Evolutionary conservation across 2,888 invertebrate species (phyloP).

Genomic region (Thereva unica): DNA sequence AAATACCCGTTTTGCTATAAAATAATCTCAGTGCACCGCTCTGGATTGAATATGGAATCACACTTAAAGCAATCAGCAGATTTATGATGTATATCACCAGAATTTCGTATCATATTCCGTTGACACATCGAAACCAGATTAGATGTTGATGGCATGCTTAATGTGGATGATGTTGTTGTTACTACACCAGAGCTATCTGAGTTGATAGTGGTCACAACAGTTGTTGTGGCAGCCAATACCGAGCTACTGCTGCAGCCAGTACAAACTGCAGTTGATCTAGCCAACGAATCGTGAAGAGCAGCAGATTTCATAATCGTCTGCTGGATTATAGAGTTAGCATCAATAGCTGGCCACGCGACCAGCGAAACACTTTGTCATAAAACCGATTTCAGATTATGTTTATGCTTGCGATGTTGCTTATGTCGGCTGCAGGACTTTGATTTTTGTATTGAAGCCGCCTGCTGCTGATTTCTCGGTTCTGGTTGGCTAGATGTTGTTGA

Average conservation of each 20-base stretch:
- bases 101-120: slow-evolving; percentile 18
- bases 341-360: slow-evolving; percentile 60
- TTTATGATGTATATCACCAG: slow-evolving; percentile 22
- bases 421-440: slow-evolving; percentile 15
- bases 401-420: slow-evolving; percentile 42
- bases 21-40: slow-evolving; percentile 55
- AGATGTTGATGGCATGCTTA: slow-evolving; percentile 35
- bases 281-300: slow-evolving; percentile 50
- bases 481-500: slow-evolving; percentile 19
- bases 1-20: slow-evolving; percentile 49
- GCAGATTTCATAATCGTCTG: slow-evolving; percentile 56
- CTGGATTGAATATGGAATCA: slow-evolving; percentile 52
- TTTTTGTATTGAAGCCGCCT: background rate
- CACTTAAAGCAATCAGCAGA: slow-evolving; percentile 49
- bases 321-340: slow-evolving; percentile 56
- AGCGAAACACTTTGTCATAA: slow-evolving; percentile 61
- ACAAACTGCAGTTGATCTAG: slow-evolving; percentile 17
- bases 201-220: slow-evolving; percentile 39
- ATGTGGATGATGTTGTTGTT: slow-evolving; percentile 30
- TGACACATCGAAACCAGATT: slow-evolving; percentile 35
- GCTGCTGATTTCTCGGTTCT: slow-evolving; percentile 1
- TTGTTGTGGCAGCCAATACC: slow-evolving; percentile 27
- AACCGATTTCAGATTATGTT: slow-evolving; percentile 49
- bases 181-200: slow-evolving; percentile 31
- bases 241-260: slow-evolving; percentile 28